These are phyloP conservation scores for Caenorhabditis sp. DNA, from an alignment of 2,888 invertebrate species.

Conservation along the genomic window DNA sequence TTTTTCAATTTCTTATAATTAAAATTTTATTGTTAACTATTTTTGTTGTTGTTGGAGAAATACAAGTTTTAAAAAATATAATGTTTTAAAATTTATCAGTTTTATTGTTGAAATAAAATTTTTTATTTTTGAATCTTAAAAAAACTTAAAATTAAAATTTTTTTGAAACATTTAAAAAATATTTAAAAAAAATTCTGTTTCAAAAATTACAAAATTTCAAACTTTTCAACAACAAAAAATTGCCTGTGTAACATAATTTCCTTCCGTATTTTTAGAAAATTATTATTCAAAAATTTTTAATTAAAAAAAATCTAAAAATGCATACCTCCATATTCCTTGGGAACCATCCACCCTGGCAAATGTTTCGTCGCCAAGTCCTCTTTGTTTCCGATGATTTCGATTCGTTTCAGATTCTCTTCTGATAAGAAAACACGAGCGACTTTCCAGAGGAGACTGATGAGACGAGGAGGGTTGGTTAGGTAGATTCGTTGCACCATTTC, in stretches of 20 bases:
- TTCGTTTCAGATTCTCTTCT: conserved; percentile 68
- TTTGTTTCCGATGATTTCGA: conserved; percentile 66
- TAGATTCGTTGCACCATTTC: conserved; percentile 74
- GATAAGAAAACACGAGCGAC: conserved; percentile 72
- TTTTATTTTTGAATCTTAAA: too few relatives aligned
- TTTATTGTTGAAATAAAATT: too few relatives aligned
- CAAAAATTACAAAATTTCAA: background rate
- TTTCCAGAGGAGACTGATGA: conserved; percentile 70
- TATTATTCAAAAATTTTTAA: background rate
- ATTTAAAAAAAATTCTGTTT: background rate
- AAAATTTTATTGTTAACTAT: too few relatives aligned
- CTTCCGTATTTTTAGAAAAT: background rate
- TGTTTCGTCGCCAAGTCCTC: conserved; percentile 64
- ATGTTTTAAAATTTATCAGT: too few relatives aligned
- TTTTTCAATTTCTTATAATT: too few relatives aligned
- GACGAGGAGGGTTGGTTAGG: conserved; percentile 72
- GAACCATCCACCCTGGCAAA: conserved; percentile 69
- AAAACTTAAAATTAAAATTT: too few relatives aligned
- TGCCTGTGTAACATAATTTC: too few relatives aligned
- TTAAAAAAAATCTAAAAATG: background rate
- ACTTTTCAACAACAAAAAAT: background rate
- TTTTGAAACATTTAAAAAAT: too few relatives aligned
- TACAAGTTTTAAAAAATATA: too few relatives aligned
- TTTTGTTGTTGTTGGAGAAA: too few relatives aligned
- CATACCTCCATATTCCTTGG: conserved; percentile 72